Evolutionary conservation across 2,113 vertebrate species (phyloP), one percentile per base, ranked within the genome.

Genomic region (Montifringilla adamsi): DNA sequence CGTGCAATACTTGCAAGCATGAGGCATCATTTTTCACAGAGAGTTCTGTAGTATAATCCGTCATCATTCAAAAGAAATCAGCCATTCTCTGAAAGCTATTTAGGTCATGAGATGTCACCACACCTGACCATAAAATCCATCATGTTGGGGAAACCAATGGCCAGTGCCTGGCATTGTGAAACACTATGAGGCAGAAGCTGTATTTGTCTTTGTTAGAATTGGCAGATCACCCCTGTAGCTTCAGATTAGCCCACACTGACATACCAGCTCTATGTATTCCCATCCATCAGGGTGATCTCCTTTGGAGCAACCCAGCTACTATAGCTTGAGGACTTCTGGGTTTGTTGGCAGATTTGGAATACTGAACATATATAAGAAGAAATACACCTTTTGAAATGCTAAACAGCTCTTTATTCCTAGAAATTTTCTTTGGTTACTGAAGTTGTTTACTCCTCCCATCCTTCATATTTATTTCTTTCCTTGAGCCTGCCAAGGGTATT

Each of bases 121-220:
- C 50, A 78, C 94, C 96, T 97, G 96, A 93, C 96, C 95, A 70
- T 95, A 95, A 95, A 95, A 98, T 98, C 97, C 96, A 97, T 98
- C 97, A 98, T 96, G 81, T 49, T 94, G 78, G 69, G 89, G 60
- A 96, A 96, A 94, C 86, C 96, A 96, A 27, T 85, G 96, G 76
- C 91, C 85, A 94, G 55, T 58, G 74, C 81, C 69, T 93, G 37
- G 47, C 35, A 30, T 79, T 94, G 79, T 30, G 14, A 97, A 97
- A 97, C 96, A 96, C 89, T 82, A 69, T 55, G 84, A 88, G 79
- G 30, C 53, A 81, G 60, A 68, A 86, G 75, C 69, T 88, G 35
- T 93, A 97, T 98, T 98, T 97, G 77, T 98, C 97, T 97, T 97
- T 91, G 95, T 96, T 98, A 97, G 56, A 86, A 85, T 28, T 98